Percentiles rank a stretch among this genome's conserved stretches.
Evolutionary conservation across 1,140 invertebrate genomes (phyloP).

Genomic region (Lucilia sericata): DNA sequence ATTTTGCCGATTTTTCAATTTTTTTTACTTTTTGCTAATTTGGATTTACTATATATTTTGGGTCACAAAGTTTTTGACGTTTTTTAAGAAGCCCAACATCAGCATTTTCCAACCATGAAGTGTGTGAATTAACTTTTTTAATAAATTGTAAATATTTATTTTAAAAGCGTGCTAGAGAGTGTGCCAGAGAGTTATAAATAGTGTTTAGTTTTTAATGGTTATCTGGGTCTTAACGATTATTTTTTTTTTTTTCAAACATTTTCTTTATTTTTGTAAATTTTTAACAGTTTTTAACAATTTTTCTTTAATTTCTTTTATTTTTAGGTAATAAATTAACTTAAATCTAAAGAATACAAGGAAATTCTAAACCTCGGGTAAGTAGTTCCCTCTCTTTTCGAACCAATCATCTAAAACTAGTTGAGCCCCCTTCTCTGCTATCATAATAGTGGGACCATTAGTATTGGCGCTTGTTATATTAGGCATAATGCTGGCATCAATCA

Average conservation of each 20-base stretch:
- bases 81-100: not conserved
- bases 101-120: not conserved
- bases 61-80: not conserved
- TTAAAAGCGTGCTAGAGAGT: too few species aligned
- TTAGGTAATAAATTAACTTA: not conserved
- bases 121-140: not conserved
- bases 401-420: slow-evolving; percentile 76
- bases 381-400: not conserved
- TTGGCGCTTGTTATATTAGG: slow-evolving; percentile 79
- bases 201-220: too few species aligned
- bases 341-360: not conserved
- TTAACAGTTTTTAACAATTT: not conserved
- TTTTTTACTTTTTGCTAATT: not conserved
- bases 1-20: not conserved
- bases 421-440: slow-evolving; percentile 82
- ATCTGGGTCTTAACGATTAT: too few species aligned
- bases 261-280: too few species aligned
- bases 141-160: not conserved
- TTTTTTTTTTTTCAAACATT: too few species aligned
- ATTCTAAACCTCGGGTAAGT: not conserved
- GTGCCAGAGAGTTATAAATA: too few species aligned
- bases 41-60: not conserved
- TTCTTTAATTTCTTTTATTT: not conserved
- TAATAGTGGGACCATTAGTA: slow-evolving; percentile 81
- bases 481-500: slow-evolving; percentile 85